Conservation (phyloP, 2,113 vertebrate species). For the Dicrurus megarhynchus region DNA sequence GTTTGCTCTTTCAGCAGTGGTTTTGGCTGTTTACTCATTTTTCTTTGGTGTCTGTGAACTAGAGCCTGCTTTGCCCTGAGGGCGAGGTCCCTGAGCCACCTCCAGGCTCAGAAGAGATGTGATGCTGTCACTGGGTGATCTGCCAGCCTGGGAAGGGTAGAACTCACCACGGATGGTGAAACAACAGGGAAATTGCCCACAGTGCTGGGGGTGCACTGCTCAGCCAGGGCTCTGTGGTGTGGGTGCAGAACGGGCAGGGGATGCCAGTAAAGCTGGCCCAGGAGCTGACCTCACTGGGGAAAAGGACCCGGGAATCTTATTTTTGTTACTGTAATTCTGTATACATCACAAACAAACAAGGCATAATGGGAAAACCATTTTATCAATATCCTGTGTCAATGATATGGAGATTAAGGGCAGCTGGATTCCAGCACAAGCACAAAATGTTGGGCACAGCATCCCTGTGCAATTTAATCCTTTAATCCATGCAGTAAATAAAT, state of each 20-base stretch:
- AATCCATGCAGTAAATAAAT: conserved; percentile 37
- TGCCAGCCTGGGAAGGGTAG: fast-evolving
- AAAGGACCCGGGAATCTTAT: not conserved
- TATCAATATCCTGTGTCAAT: not conserved
- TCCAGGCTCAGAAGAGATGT: not conserved
- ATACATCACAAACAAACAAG: not conserved
- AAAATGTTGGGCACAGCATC: not conserved
- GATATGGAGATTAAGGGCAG: conserved; percentile 13
- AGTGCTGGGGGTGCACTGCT: too few species aligned
- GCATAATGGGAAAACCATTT: not conserved
- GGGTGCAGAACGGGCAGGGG: not conserved
- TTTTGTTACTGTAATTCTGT: not conserved
- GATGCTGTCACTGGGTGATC: not conserved
- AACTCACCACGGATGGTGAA: fast-evolving
- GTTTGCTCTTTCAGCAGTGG: not conserved
- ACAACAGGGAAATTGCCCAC: fast-evolving
- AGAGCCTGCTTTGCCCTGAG: too few species aligned
- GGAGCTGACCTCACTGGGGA: not conserved
- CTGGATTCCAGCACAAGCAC: not conserved
- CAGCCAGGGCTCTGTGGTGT: too few species aligned
- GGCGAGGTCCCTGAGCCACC: not conserved
- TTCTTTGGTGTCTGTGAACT: not conserved
- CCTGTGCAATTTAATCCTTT: conserved; percentile 9
- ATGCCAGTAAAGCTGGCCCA: not conserved
- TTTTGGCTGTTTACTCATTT: not conserved